Percentiles rank a stretch among this genome's conserved stretches.
These are phyloP conservation scores for Chrysemys picta DNA, from an alignment of 2,113 vertebrate genomes.

Conservation along the genomic window DNA sequence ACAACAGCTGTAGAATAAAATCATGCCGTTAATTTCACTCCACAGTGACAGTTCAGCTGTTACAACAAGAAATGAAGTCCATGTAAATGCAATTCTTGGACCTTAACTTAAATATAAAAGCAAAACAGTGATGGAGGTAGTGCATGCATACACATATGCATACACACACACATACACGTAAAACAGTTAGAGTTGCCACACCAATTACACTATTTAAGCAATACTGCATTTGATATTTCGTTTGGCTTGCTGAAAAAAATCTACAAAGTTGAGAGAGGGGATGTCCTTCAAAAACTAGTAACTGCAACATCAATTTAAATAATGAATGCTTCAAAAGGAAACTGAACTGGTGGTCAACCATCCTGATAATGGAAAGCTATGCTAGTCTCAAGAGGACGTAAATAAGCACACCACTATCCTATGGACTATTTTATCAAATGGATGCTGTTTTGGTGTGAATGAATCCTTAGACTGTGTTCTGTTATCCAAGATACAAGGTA, in stretches of 20 bases:
- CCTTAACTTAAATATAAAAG: neutral
- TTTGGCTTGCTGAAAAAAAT: neutral
- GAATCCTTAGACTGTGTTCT: neutral
- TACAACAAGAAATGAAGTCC: slow-evolving; percentile 43
- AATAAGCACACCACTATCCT: neutral
- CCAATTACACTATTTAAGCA: neutral
- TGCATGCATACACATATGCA: neutral
- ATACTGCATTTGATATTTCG: neutral
- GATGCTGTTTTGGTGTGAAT: neutral
- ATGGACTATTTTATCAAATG: slow-evolving; percentile 1
- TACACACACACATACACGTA: neutral
- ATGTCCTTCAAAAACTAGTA: slow-evolving; percentile 12
- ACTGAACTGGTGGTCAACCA: slow-evolving; percentile 30
- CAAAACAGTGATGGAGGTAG: neutral
- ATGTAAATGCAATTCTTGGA: slow-evolving; percentile 42
- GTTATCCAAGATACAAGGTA: neutral
- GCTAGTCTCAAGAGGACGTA: neutral
- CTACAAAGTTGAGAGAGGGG: neutral
- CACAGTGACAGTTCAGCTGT: slow-evolving; percentile 66
- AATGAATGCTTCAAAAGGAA: slow-evolving; percentile 31
- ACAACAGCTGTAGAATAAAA: slow-evolving; percentile 79
- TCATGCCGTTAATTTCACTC: slow-evolving; percentile 79
- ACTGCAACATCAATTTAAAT: slow-evolving; percentile 23
- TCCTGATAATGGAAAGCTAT: slow-evolving; percentile 54
- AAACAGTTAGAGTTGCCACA: neutral